Evolutionary conservation across 2,888 invertebrate species (phyloP).

Genomic region (Diplolepis rosae): DNA sequence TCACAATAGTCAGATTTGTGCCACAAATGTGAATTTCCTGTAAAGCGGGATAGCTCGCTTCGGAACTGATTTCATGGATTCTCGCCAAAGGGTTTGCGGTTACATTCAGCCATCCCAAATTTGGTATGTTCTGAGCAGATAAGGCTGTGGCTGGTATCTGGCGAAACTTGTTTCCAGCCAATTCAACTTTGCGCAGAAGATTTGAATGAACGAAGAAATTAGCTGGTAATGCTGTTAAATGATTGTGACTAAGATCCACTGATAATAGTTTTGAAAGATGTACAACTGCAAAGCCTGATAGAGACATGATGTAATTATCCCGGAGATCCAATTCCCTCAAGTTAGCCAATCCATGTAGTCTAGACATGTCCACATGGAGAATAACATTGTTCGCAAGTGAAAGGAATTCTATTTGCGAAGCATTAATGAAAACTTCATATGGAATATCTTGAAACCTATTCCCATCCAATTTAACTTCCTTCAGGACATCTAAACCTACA

Average conservation of each 20-base stretch:
- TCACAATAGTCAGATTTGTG: conserved; percentile 88
- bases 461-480: conserved; percentile 84
- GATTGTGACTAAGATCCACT: conserved; percentile 85
- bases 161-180: conserved; percentile 86
- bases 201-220: conserved; percentile 87
- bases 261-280: conserved; percentile 83
- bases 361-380: conserved; percentile 83
- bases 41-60: conserved; percentile 82
- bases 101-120: conserved; percentile 85
- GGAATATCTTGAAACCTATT: conserved; percentile 86
- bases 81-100: conserved; percentile 87
- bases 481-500: conserved; percentile 82
- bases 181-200: conserved; percentile 83
- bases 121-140: conserved; percentile 83
- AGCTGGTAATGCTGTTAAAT: conserved; percentile 83
- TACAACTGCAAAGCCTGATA: conserved; percentile 85
- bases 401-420: conserved; percentile 83
- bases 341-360: conserved; percentile 84
- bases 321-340: conserved; percentile 84
- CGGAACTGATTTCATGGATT: conserved; percentile 81
- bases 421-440: conserved; percentile 85
- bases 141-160: conserved; percentile 86
- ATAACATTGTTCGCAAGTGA: conserved; percentile 82
- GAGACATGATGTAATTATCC: conserved; percentile 83
- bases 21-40: conserved; percentile 86